These are phyloP conservation scores for Cyaniris semiargus DNA, from an alignment of 2,888 invertebrate genomes.

Conservation along the genomic window DNA sequence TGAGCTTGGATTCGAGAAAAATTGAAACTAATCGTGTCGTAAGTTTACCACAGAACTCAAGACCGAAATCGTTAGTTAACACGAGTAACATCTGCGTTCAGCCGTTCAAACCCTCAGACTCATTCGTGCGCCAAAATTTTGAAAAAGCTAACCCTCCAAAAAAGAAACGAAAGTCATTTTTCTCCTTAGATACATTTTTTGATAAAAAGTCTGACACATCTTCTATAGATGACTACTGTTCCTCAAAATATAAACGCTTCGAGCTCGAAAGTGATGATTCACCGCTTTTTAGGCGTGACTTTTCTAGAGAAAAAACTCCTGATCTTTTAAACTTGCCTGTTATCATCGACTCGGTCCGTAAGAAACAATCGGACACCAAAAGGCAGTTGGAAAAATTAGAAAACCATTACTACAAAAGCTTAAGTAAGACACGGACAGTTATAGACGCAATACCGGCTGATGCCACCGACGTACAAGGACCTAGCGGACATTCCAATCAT, in stretches of 20 bases:
- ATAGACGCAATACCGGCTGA: conserved; percentile 73
- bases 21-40: conserved; percentile 66
- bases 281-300: conserved; percentile 66
- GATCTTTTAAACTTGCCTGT: conserved; percentile 72
- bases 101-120: conserved; percentile 58
- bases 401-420: conserved; percentile 71
- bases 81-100: conserved; percentile 69
- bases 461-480: conserved; percentile 67
- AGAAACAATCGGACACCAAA: conserved; percentile 70
- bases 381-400: conserved; percentile 75
- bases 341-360: conserved; percentile 72
- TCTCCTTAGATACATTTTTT: conserved; percentile 76
- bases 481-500: conserved; percentile 68
- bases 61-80: conserved; percentile 73
- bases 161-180: conserved; percentile 76
- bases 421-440: conserved; percentile 64
- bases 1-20: conserved; percentile 75
- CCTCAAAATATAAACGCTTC: conserved; percentile 76
- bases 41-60: conserved; percentile 60
- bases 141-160: conserved; percentile 67
- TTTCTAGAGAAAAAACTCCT: conserved; percentile 64
- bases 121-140: conserved; percentile 63
- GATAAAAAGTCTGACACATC: conserved; percentile 76
- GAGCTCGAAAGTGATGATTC: conserved; percentile 77
- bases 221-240: conserved; percentile 74